A percentile compares a stretch with the other conserved stretches of the same genome.
Conservation (phyloP, 2,113 vertebrate genomes). For the Rhea pennata region DNA sequence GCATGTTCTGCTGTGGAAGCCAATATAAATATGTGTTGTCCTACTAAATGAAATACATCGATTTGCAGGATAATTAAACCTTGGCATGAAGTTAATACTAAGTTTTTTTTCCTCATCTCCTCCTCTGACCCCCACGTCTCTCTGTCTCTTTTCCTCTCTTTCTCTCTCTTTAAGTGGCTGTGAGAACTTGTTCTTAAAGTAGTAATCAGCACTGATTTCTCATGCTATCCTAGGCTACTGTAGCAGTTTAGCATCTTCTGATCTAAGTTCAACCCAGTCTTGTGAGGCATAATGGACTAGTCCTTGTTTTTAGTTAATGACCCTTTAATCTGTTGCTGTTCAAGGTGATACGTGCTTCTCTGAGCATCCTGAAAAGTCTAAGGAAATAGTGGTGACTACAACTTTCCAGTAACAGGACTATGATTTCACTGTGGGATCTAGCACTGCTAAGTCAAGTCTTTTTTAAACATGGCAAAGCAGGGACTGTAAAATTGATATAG, state of each 20-base stretch:
- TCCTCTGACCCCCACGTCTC: too few species aligned
- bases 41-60: constrained; percentile 24
- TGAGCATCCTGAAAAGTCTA: neutral
- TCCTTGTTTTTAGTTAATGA: neutral
- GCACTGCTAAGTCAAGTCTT: neutral
- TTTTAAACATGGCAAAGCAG: neutral
- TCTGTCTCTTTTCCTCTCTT: too few species aligned
- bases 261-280: neutral
- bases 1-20: constrained; percentile 29
- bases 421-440: neutral
- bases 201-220: neutral
- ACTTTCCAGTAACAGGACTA: neutral
- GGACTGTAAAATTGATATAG: neutral
- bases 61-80: constrained; percentile 44
- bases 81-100: too few species aligned
- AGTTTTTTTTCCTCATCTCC: neutral
- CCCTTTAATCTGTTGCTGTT: neutral
- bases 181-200: constrained; percentile 39
- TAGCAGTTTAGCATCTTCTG: neutral
- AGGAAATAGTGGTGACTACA: neutral
- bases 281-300: neutral
- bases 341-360: neutral
- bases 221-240: neutral
- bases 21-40: constrained; percentile 44
- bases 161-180: neutral